Evolutionary conservation across 2,113 vertebrate genomes (phyloP), one percentile per base, ranked within the genome.

Genomic region (Campylomormyrus numenius): DNA sequence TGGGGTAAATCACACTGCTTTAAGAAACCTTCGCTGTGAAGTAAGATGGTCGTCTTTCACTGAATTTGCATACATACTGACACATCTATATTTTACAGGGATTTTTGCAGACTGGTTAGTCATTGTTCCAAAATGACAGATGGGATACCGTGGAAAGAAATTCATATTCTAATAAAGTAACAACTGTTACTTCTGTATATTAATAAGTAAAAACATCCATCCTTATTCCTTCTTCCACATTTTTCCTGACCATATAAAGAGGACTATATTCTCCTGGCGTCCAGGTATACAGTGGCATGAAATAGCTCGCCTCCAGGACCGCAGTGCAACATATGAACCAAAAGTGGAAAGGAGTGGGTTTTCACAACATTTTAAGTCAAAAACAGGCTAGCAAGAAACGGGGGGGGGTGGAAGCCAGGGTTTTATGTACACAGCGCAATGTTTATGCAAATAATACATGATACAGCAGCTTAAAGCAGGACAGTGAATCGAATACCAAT

Each of bases 101-200:
- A 6, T 90, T 35, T 21, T 35, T 87, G 84, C 42, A 86, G 89
- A 87, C 83, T 58, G 80, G 42, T 52, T 87, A 42, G 27, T 50
- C 85, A 87, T 48, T 39, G 58, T 56, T 90, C 74, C n/a, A 53
- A 53, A 80, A 49, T 87, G 84, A 90, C 85, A 90, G 85, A 87
- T 48, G 27, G 74, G 6, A 86, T 66, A 42, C 24, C 53, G 9
- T 85, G 52, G 53, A 90, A 87, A 86, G 17, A 86, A 85, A 48
- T 27, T 86, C 50, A 89, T 13, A 53, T 53, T 50, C 10, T 21
- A 39, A 49, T 88, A n/a, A 86, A 87, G 13, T 74, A 19, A 74
- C 83, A 46, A 53, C 11, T 17, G 50, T 87, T 19, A 53, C 50
- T 53, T 53, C 31, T 56, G 27, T 87, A 19, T 56, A 21, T 48